phyloP scores from a whole-genome alignment of 2,888 invertebrate genomes.

The Xylocampa areola region DNA sequence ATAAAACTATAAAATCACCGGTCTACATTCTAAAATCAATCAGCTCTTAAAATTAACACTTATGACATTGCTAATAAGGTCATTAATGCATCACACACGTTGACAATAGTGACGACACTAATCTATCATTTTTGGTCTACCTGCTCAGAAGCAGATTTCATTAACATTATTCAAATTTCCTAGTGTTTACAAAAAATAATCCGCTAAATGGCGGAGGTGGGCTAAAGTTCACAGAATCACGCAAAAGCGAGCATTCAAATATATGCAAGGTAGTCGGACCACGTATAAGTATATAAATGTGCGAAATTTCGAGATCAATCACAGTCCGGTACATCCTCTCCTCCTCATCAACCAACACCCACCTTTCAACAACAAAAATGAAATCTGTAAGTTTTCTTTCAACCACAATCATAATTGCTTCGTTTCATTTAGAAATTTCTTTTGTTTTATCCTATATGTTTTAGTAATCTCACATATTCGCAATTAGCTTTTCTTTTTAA shows the following conservation, averaged over 20 bases:
- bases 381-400: slow-evolving; percentile 75
- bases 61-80: slow-evolving; percentile 1
- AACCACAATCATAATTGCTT: not conserved
- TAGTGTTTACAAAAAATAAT: slow-evolving; percentile 25
- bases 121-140: slow-evolving; percentile 22
- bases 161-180: slow-evolving; percentile 46
- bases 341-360: slow-evolving; percentile 47
- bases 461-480: not conserved
- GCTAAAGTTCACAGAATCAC: slow-evolving; percentile 34
- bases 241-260: slow-evolving; percentile 58
- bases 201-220: slow-evolving; percentile 24
- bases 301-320: slow-evolving; percentile 57
- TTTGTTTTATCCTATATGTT: not conserved
- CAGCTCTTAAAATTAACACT: slow-evolving; percentile 7
- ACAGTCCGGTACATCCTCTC: slow-evolving; percentile 70
- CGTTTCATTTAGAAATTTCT: not conserved
- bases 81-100: not conserved
- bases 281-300: slow-evolving; percentile 71
- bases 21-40: slow-evolving; percentile 13
- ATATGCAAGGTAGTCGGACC: slow-evolving; percentile 68
- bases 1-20: slow-evolving; percentile 10
- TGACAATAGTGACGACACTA: slow-evolving; percentile 6
- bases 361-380: slow-evolving; percentile 69
- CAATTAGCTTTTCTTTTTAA: not conserved
- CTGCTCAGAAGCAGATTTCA: slow-evolving; percentile 13